phyloP scores from a whole-genome alignment of 2,888 invertebrate genomes.

The Pherbina coryleti region DNA sequence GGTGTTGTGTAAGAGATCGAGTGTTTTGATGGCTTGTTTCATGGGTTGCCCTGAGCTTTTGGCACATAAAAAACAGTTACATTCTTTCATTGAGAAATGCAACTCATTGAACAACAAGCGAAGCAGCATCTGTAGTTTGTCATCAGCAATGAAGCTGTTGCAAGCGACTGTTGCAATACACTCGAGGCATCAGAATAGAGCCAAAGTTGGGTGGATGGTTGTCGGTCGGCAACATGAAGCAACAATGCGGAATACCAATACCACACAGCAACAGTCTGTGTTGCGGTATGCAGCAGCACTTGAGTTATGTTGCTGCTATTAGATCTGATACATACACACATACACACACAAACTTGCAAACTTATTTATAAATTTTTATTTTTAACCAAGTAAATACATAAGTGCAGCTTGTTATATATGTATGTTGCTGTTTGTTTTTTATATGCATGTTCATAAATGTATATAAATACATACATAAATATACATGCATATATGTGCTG shows the following conservation, averaged over 20 bases:
- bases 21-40: too few species aligned
- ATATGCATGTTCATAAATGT: background rate
- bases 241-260: background rate
- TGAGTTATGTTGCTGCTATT: conserved; percentile 1
- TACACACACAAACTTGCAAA: background rate
- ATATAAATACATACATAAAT: conserved; percentile 44
- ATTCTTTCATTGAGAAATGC: too few species aligned
- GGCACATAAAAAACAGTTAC: too few species aligned
- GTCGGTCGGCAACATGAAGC: conserved; percentile 12
- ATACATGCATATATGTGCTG: conserved; percentile 31
- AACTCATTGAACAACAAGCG: too few species aligned
- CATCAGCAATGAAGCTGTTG: background rate
- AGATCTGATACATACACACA: background rate
- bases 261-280: conserved; percentile 42
- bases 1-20: too few species aligned
- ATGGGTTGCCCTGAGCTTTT: too few species aligned
- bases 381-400: background rate
- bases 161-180: background rate
- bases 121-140: background rate
- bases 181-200: background rate
- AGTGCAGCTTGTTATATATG: conserved; percentile 54
- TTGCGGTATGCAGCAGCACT: background rate
- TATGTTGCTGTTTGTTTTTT: conserved; percentile 38
- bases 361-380: background rate
- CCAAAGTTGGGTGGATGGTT: background rate